phyloP scores from a whole-genome alignment of 1,140 invertebrate species.

The Temnothorax curvispinosus region DNA sequence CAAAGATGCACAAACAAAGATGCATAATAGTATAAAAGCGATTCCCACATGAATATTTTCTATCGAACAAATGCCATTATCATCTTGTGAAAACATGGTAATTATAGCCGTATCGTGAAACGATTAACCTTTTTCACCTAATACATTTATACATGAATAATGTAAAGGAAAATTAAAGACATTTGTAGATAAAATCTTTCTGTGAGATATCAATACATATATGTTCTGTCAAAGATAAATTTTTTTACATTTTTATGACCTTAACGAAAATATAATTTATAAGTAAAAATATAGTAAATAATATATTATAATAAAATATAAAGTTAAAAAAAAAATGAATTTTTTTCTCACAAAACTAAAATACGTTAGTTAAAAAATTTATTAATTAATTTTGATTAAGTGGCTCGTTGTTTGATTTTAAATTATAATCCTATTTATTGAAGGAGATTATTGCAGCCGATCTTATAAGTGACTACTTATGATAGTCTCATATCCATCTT shows the following conservation, averaged over 20 bases:
- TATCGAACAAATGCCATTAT: constrained; percentile 30
- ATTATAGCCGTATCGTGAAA: not conserved
- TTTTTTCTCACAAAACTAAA: not conserved
- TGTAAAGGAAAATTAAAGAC: not conserved
- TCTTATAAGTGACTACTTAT: not conserved
- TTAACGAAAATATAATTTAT: not conserved
- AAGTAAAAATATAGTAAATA: not conserved
- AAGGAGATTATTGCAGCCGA: not conserved
- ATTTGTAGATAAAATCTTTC: not conserved
- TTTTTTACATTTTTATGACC: not conserved
- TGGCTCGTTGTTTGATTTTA: not conserved
- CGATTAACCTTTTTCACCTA: constrained; percentile 16
- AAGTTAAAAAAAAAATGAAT: not conserved
- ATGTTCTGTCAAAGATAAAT: not conserved
- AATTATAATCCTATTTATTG: constrained; percentile 2
- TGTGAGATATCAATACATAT: not conserved
- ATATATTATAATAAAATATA: not conserved
- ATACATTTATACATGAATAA: constrained; percentile 6
- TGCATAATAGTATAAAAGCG: not conserved
- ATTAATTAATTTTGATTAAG: not conserved
- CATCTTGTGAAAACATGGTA: not conserved
- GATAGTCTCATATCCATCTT: constrained; percentile 30
- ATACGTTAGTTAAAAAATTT: not conserved
- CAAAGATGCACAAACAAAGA: not conserved
- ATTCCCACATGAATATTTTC: constrained; percentile 30